Evolutionary conservation across 2,888 invertebrate species (phyloP), one percentile per base, ranked within the genome.

Genomic region (Drosophila leonis): DNA sequence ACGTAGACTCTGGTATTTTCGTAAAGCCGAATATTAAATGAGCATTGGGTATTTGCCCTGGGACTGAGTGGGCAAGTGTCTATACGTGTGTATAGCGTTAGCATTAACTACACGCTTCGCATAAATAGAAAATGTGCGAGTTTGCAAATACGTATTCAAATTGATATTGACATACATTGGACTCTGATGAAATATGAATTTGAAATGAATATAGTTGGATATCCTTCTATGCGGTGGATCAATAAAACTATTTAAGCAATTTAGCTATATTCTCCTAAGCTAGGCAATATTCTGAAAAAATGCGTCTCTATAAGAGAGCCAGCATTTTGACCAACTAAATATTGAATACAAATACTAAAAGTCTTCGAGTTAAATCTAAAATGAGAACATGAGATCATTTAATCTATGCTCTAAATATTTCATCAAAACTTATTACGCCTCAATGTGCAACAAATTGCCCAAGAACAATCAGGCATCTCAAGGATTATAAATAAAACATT

Each of bases 21-120:
- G 62, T 63, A 35, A 56, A 51, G 44, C 48, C 56, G 56, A 48
- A 75, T 75, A 64, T 62, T 24, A 59, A 20, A 75, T 76, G 76
- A 61, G 70, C 52, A 39, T 35, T 52, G 64, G 52, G 76, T 31
- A 61, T 61, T 52, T 31, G 39, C 20, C n/a, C 39, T 4, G 27
- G 10, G 24, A 24, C 9, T 4, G 24, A 42, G 18, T 15, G 27
- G 13, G 20, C 49, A 7, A 12, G 15, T 0, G 10, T 15, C 12
- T 37, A n/a, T 24, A 9, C 15, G 12, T 20, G 39, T 60, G n/a
- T 20, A 4, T 15, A 42, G 33, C 41, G 24, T 35, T 44, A 29
- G 9, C 20, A 37, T 52, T 59, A 42, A 42, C 49, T 15, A 27
- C n/a, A 33, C 42, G 37, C 24, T 9, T 10, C n/a, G 24, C 24